Conservation (phyloP, 2,113 vertebrate genomes). For the Phaethon lepturus region DNA sequence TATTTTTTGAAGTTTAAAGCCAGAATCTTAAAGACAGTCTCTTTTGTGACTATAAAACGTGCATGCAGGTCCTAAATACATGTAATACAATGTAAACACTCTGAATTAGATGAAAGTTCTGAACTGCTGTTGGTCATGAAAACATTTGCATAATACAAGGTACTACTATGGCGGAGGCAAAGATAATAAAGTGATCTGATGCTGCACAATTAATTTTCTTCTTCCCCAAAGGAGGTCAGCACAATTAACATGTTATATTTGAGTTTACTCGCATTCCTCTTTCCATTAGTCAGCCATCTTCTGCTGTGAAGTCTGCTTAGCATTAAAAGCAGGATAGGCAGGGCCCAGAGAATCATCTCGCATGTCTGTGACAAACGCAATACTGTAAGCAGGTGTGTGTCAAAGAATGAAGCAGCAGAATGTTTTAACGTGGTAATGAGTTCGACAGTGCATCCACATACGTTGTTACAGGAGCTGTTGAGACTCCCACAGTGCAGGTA, state of each 20-base stretch:
- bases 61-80: not conserved
- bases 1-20: not conserved
- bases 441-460: not conserved
- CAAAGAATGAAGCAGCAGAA: not conserved
- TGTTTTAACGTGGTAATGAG: not conserved
- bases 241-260: not conserved
- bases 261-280: not conserved
- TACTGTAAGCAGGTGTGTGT: not conserved
- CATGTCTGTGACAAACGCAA: not conserved
- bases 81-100: not conserved
- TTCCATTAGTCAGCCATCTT: not conserved
- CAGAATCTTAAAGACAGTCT: not conserved
- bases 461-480: not conserved
- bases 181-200: not conserved
- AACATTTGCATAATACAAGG: not conserved
- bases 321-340: not conserved
- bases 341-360: not conserved
- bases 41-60: not conserved
- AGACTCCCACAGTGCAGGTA: not conserved
- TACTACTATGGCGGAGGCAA: not conserved
- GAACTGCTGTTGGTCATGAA: not conserved
- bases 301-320: not conserved
- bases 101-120: not conserved
- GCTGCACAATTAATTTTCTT: not conserved
- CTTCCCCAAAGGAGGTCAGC: not conserved